A percentile compares a stretch with the other conserved stretches of the same genome.
phyloP scores from a whole-genome alignment of 2,113 vertebrate species.

The Geococcyx californianus region DNA sequence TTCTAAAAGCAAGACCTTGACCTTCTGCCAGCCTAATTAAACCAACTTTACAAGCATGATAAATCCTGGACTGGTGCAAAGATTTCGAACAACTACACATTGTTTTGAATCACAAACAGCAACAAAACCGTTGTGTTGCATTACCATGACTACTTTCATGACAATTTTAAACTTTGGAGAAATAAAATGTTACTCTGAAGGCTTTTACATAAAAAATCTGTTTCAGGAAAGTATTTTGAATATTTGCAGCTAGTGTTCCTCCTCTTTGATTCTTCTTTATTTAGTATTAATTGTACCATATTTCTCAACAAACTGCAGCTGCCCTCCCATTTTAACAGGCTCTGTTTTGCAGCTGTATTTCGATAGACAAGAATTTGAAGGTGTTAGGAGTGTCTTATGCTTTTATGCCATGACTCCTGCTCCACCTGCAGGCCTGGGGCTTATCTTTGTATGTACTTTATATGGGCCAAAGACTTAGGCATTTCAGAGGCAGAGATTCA shows the following conservation, averaged over 20 bases:
- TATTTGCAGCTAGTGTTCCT: background rate
- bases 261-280: background rate
- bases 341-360: background rate
- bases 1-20: slow-evolving; percentile 24
- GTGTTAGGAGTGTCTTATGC: background rate
- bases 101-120: background rate
- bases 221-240: background rate
- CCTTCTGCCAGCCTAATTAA: slow-evolving; percentile 10
- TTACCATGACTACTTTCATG: background rate
- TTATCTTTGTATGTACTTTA: background rate
- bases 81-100: background rate
- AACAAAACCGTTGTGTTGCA: fast-evolving
- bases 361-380: background rate
- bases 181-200: background rate
- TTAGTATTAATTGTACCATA: background rate
- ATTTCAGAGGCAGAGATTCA: background rate
- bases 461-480: background rate
- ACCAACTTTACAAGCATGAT: slow-evolving; percentile 10
- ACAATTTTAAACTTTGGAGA: background rate
- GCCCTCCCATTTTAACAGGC: background rate
- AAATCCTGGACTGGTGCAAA: background rate
- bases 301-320: background rate
- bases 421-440: slow-evolving; percentile 1
- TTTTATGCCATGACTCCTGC: background rate
- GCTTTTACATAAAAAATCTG: background rate